phyloP scores from a whole-genome alignment of 2,888 invertebrate species.

The Philereme vetulata region DNA sequence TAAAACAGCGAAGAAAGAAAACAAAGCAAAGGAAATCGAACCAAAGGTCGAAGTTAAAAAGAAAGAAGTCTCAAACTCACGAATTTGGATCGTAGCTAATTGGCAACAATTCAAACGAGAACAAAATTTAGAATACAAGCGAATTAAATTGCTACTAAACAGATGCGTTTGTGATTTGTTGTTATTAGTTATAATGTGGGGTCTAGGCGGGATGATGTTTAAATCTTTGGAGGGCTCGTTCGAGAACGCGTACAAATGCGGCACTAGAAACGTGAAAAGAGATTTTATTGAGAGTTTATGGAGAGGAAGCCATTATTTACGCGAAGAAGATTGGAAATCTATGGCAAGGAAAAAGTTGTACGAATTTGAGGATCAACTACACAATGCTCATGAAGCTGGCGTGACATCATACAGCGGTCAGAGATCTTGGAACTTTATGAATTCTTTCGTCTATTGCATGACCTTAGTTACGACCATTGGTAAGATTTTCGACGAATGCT shows the following conservation, averaged over 20 bases:
- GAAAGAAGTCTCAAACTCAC: conserved; percentile 58
- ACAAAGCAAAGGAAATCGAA: conserved; percentile 45
- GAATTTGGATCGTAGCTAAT: conserved; percentile 71
- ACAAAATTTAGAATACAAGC: conserved; percentile 81
- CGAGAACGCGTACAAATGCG: conserved; percentile 94
- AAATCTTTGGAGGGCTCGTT: conserved; percentile 93
- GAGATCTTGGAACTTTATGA: conserved; percentile 94
- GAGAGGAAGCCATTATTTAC: conserved; percentile 91
- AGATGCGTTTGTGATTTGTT: conserved; percentile 87
- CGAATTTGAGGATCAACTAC: conserved; percentile 94
- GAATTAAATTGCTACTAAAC: conserved; percentile 84
- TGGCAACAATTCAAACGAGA: conserved; percentile 85
- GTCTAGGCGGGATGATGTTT: conserved; percentile 91
- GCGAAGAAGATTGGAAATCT: conserved; percentile 95
- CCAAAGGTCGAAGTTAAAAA: conserved; percentile 52
- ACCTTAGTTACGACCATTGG: conserved; percentile 95
- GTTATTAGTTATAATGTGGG: conserved; percentile 88
- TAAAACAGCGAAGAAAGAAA: conserved; percentile 51
- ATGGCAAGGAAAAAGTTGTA: conserved; percentile 91
- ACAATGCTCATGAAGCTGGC: conserved; percentile 92
- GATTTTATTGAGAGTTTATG: conserved; percentile 93
- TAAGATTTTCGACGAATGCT: conserved; percentile 74
- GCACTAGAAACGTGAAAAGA: conserved; percentile 92
- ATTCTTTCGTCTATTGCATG: conserved; percentile 93
- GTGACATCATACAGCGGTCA: conserved; percentile 93